These are phyloP conservation scores for Triops cancriformis DNA, from an alignment of 1,140 invertebrate genomes.

Conservation along the genomic window DNA sequence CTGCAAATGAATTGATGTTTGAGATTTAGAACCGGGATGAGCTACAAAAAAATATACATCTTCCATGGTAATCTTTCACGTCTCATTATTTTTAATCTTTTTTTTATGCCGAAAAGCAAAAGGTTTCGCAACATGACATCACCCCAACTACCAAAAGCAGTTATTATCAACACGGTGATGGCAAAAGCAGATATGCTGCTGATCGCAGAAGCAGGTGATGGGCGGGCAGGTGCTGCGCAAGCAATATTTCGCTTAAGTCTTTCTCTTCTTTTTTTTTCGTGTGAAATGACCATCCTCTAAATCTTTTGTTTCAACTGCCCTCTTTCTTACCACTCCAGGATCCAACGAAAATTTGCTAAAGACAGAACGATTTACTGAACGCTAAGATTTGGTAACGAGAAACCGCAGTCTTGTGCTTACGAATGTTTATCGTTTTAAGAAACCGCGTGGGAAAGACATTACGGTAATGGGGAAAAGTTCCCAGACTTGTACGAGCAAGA, in stretches of 20 bases:
- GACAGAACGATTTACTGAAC: neutral
- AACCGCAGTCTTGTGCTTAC: neutral
- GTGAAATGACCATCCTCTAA: too few relatives aligned
- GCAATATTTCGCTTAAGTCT: neutral
- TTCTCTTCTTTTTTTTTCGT: too few relatives aligned
- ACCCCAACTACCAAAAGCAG: neutral
- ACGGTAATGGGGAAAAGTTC: neutral
- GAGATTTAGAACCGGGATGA: neutral
- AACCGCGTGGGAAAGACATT: neutral
- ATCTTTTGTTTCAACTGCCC: neutral
- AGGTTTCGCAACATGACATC: neutral
- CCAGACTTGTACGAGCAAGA: neutral
- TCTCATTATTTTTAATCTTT: too few relatives aligned
- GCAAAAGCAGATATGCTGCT: neutral
- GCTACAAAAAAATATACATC: too few relatives aligned
- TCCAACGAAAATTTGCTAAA: neutral
- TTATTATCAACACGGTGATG: neutral
- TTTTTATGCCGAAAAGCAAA: neutral
- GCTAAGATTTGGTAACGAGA: neutral
- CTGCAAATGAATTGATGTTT: neutral
- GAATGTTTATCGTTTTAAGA: neutral
- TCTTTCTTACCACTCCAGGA: too few relatives aligned
- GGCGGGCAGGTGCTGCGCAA: neutral
- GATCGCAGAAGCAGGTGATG: conserved; percentile 9
- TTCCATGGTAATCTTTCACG: too few relatives aligned